These are phyloP conservation scores for Schizopygopsis malacanthus DNA, from an alignment of 2,797 vertebrate genomes.

Conservation along the genomic window DNA sequence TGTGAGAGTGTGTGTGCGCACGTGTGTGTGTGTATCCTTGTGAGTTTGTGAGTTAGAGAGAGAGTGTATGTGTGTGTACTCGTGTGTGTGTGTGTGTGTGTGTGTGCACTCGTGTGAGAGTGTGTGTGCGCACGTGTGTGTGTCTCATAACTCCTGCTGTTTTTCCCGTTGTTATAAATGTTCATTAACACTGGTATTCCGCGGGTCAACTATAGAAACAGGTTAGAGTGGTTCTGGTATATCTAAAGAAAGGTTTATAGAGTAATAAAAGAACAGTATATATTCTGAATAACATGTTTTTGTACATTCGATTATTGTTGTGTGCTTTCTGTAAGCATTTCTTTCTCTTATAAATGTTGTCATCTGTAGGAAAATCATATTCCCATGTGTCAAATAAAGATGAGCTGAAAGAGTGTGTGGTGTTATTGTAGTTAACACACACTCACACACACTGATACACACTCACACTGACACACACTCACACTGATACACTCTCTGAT, in stretches of 20 bases:
- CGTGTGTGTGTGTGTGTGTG: background rate
- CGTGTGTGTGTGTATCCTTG: background rate
- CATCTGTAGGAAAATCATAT: constrained; percentile 29
- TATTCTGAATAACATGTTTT: constrained; percentile 19
- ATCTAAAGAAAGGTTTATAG: background rate
- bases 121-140: background rate
- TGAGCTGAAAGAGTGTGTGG: background rate
- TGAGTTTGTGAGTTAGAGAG: background rate
- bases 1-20: background rate
- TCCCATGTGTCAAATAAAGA: constrained; percentile 46
- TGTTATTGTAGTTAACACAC: background rate
- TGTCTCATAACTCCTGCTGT: constrained; percentile 2
- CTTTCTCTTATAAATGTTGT: constrained; percentile 31
- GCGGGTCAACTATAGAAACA: background rate
- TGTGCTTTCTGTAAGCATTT: constrained; percentile 44
- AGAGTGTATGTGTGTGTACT: background rate
- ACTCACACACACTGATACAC: background rate
- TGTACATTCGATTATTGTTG: constrained; percentile 19
- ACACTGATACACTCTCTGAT: too few relatives aligned
- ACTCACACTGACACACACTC: too few relatives aligned
- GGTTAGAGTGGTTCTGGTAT: background rate
- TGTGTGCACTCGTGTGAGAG: background rate
- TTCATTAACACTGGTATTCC: background rate
- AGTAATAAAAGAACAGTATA: constrained; percentile 25
- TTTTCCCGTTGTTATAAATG: constrained; percentile 8